Base-by-base conservation (phyloP, 1,140 invertebrate genomes). In the Callitettix versicolor region DNA sequence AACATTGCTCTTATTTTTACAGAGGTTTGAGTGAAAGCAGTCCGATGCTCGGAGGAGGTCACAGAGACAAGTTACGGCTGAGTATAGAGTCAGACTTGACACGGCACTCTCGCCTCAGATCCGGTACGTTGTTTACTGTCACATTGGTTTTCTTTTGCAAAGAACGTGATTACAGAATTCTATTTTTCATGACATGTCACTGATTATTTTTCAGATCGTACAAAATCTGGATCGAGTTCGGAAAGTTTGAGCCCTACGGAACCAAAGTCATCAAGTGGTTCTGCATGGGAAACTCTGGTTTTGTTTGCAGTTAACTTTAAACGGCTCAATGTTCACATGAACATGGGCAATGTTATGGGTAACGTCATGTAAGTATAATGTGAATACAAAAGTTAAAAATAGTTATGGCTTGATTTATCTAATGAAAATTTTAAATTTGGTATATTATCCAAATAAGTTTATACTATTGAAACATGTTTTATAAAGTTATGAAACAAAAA, bases 281-380 rank as follows among this genome's bases (percentile, higher is more conserved):
- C 85, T 2, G 81, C 85, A 17, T 98, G 94, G 95, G 91, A 97
- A 71, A 97, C 94, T 2, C 71, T 97, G 14, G 93, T 98, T 1
- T 71, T 98, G 30, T 95, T 97, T 75, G 91, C 91, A 1, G 84
- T 98, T 11, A 97, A 96, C 73, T 91, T 98, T 64, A 94, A 91
- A 3, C 84, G 88, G 62, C 74, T 98, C 20, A 95, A 96, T 70
- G 88, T 98, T 15, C 91, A 95, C 64, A 96, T 98, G 88, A 97
- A 97, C 71, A 98, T 98, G 91, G 92, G 93, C 17, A 98, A 97
- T 68, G 93, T 97, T 1, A 97, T 97, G 90, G 95, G 95, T 18
- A 96, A 96, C 68, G 93, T 95, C 33, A 82, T 82, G 79, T 87
- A 53, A 60, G 59, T 57, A 1, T n/a, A n/a, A n/a, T n/a, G n/a